Base-by-base conservation (phyloP, 2,888 invertebrate genomes). In the Frankliniella fusca region DNA sequence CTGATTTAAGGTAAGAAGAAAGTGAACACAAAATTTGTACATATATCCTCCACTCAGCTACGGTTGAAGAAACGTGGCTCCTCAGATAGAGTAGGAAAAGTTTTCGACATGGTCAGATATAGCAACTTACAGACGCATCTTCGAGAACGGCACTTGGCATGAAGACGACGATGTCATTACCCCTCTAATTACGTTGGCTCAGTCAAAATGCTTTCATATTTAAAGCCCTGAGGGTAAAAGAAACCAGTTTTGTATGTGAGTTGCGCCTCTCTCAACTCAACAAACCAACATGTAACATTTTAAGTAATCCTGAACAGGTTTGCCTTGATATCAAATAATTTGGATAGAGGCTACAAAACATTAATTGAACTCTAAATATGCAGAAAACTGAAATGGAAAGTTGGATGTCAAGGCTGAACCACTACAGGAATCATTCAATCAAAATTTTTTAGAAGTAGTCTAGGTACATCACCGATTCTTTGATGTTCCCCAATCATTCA, bases 211-310 rank as follows among this genome's bases (percentile, higher is more conserved):
- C 70, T 76, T 76, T 76, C 70, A 76, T 76, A 76, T 5, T 76
- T 76, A 76, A 76, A 81, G 81, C 84, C 84, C 84, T 84, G 84
- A 82, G 84, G 84, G 84, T 84, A 84, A 84, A 84, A 84, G 84
- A 84, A 83, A 84, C 81, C 84, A 84, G 84, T 84, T 84, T 83
- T 84, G 83, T 83, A 83, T 84, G 83, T 84, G 82, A 83, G 83
- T 83, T 82, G 83, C 76, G 83, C 81, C 82, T 81, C 81, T 81
- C 50, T 80, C 80, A 28, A 76, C 23, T 76, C 70, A 76, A 61
- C 61, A 61, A 61, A 76, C 5, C 11, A 27, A 76, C 70, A 76
- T 76, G n/a, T 23, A 76, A 27, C 70, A 76, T n/a, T 76, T 76
- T 8, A 9, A 27, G 70, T 76, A 27, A 12, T 76, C 70, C 70